These are phyloP conservation scores for Anoplopoma fimbria DNA, from an alignment of 2,113 vertebrate genomes.

Conservation along the genomic window DNA sequence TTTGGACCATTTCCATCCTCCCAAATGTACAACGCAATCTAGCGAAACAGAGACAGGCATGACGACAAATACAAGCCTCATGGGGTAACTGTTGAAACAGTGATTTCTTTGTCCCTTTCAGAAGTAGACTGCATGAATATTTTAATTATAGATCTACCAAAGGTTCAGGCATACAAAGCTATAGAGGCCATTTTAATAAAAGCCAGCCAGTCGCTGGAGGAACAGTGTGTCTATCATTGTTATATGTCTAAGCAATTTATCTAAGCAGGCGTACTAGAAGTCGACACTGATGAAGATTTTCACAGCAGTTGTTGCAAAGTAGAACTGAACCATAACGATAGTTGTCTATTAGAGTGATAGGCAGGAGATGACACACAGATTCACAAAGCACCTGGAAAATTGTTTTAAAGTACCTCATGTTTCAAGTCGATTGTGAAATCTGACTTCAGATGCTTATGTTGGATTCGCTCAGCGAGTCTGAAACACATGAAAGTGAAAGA, in stretches of 20 bases:
- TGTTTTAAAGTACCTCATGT: constrained; percentile 87
- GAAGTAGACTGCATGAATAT: background rate
- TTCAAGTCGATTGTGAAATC: constrained; percentile 96
- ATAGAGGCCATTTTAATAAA: background rate
- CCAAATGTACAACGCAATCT: constrained; percentile 94
- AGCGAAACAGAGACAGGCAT: constrained; percentile 15
- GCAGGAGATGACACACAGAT: background rate
- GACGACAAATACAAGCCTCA: background rate
- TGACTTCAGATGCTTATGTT: constrained; percentile 87
- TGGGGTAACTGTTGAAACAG: background rate
- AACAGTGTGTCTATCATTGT: background rate
- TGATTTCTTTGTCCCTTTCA: background rate
- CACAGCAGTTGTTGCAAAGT: background rate
- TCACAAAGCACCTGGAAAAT: background rate
- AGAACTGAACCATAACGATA: background rate
- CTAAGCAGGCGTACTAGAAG: background rate
- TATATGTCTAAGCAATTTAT: background rate
- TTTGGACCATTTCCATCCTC: constrained; percentile 87
- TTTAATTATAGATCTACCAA: background rate
- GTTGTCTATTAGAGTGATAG: background rate
- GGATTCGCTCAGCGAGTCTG: constrained; percentile 88
- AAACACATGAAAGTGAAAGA: constrained; percentile 52
- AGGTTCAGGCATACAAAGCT: background rate
- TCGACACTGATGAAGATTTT: background rate
- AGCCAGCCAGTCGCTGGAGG: background rate